Evolutionary conservation across 2,113 vertebrate species (phyloP).

Genomic region (Brachypteracias leptosomus): DNA sequence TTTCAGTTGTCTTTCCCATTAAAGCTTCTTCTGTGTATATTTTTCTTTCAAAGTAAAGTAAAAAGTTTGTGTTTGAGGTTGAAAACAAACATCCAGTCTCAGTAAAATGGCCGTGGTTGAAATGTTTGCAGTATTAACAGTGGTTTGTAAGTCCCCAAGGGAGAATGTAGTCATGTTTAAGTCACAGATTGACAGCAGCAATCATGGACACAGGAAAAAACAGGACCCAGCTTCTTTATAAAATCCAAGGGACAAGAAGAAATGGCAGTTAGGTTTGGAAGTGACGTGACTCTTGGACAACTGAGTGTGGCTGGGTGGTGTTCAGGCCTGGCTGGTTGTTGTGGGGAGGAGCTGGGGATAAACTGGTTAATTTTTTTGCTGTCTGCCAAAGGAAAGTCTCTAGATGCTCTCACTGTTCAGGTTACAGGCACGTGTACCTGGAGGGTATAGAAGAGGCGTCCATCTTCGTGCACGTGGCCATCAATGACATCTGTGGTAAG

Average conservation of each 20-base stretch:
- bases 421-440: constrained; percentile 96
- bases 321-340: background rate
- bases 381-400: background rate
- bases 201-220: background rate
- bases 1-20: background rate
- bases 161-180: background rate
- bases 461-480: constrained; percentile 93
- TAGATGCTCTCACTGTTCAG: constrained; percentile 63
- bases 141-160: background rate
- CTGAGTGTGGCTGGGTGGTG: background rate
- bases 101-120: background rate
- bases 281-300: background rate
- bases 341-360: background rate
- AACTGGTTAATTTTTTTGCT: background rate
- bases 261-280: background rate
- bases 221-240: background rate
- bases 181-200: background rate
- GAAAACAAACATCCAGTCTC: background rate
- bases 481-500: constrained; percentile 98
- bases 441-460: constrained; percentile 98
- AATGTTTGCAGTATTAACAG: background rate
- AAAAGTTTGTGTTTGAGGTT: background rate
- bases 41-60: background rate
- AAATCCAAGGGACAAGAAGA: background rate
- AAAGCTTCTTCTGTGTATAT: background rate